Conservation (phyloP, 2,113 vertebrate species). For the Ophthalmolycus amberensis region DNA sequence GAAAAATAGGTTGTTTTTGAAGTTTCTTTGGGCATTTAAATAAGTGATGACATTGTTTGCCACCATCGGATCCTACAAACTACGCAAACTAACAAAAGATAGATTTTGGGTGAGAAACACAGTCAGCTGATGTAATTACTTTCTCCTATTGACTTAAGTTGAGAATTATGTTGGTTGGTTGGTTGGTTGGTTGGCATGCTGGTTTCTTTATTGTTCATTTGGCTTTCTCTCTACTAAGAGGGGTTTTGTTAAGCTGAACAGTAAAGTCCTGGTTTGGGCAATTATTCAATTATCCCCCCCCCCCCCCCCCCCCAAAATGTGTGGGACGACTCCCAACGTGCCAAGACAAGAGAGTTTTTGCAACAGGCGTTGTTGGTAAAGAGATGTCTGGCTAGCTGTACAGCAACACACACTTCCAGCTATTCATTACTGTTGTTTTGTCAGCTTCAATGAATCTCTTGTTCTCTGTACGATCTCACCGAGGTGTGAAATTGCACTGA, state of each 20-base stretch:
- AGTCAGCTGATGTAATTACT: conserved; percentile 12
- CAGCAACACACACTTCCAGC: conserved; percentile 42
- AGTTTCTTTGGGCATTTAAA: not conserved
- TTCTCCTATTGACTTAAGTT: not conserved
- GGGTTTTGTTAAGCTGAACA: conserved; percentile 48
- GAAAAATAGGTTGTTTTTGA: not conserved
- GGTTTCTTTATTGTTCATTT: conserved; percentile 31
- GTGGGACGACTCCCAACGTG: conserved; percentile 62
- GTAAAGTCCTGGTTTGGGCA: conserved; percentile 53
- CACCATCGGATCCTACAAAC: not conserved
- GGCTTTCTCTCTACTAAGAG: conserved; percentile 12
- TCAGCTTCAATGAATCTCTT: conserved; percentile 45
- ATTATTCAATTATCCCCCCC: conserved; percentile 42
- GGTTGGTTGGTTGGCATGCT: conserved; percentile 3
- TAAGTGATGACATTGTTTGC: not conserved
- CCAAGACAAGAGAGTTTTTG: conserved; percentile 60
- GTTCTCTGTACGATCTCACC: conserved; percentile 33
- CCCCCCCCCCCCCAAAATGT: conserved; percentile 31
- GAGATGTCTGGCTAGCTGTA: conserved; percentile 41
- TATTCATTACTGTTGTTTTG: conserved; percentile 59
- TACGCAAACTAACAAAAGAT: not conserved
- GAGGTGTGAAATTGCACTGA: conserved; percentile 50
- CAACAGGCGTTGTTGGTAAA: conserved; percentile 45
- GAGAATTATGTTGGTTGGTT: conserved; percentile 13
- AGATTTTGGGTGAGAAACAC: not conserved